Evolutionary conservation across 2,888 invertebrate species (phyloP), one percentile per base, ranked within the genome.

Genomic region (Platycheirus albimanus): DNA sequence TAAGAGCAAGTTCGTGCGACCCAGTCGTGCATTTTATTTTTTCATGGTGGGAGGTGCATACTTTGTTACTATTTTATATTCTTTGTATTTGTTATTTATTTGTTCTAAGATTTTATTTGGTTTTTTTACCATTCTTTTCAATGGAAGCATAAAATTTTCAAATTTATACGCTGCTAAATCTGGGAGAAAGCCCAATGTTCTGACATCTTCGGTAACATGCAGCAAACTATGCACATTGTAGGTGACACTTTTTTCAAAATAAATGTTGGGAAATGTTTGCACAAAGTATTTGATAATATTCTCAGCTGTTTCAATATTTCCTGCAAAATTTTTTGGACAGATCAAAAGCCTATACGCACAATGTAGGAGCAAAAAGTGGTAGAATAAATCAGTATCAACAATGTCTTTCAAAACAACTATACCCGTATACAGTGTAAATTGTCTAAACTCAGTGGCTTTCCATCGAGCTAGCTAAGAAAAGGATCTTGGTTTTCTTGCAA

Each of bases 161-260:
- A 79, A 79, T 20, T 24, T n/a, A 67, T 84, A 76, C 11, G 76
- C 76, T 10, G 71, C 43, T 33, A 67, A 84, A 47, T 51, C 52
- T n/a, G 51, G 61, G 24, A 66, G 45, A 8, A 76, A 13, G 17
- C 84, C 79, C 15, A 52, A n/a, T 38, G 71, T 15, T 24, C 47
- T 54, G n/a, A 71, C 36, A 52, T 41, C 63, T 8, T 77, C 71
- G 2, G 52, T 13, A 30, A 76, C 1, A 79, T 85, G 84, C 8
- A 85, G 30, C n/a, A 85, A 49, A 33, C 58, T 64, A 56, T 80
- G 76, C 4, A 81, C 75, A 15, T 75, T 80, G 41, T 74, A 80
- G 8, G 64, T 61, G 17, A 81, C 67, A 41, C n/a, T n/a, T n/a
- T n/a, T n/a, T n/a, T n/a, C n/a, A n/a, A n/a, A n/a, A n/a, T n/a